Evolutionary conservation across 2,888 invertebrate species (phyloP).

Genomic region (Dasypogon diadema): DNA sequence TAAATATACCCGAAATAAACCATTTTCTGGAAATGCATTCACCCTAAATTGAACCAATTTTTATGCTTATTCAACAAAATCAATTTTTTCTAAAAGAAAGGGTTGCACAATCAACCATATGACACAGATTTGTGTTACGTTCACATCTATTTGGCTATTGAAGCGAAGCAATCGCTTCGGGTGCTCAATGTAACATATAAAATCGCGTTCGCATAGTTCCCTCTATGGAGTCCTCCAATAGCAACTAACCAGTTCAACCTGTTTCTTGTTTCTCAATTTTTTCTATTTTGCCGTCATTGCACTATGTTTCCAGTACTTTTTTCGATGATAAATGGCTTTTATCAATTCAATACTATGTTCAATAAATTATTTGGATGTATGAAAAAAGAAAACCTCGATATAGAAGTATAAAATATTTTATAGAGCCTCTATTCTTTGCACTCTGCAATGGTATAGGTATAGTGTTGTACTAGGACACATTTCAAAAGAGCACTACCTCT

Average conservation of each 20-base stretch:
- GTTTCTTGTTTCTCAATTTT: conserved; percentile 30
- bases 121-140: conserved; percentile 39
- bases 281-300: conserved; percentile 32
- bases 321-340: conserved; percentile 39
- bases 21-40: no score
- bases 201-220: conserved; percentile 14
- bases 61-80: background rate
- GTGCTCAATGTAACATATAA: conserved; percentile 25
- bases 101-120: background rate
- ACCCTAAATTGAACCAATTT: background rate
- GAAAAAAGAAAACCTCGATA: background rate
- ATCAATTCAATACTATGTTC: conserved; percentile 39
- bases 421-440: conserved; percentile 3
- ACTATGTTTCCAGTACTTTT: conserved; percentile 26
- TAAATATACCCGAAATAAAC: no score
- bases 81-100: background rate
- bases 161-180: conserved; percentile 23
- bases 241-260: background rate
- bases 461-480: conserved; percentile 12
- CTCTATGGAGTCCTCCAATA: background rate
- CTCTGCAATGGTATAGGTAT: background rate
- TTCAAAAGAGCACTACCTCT: conserved; percentile 33
- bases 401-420: conserved; percentile 12
- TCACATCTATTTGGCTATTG: conserved; percentile 25
- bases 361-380: conserved; percentile 26